Evolutionary conservation across 2,888 invertebrate genomes (phyloP), one percentile per base, ranked within the genome.

Genomic region (Pseudococcus longispinus): DNA sequence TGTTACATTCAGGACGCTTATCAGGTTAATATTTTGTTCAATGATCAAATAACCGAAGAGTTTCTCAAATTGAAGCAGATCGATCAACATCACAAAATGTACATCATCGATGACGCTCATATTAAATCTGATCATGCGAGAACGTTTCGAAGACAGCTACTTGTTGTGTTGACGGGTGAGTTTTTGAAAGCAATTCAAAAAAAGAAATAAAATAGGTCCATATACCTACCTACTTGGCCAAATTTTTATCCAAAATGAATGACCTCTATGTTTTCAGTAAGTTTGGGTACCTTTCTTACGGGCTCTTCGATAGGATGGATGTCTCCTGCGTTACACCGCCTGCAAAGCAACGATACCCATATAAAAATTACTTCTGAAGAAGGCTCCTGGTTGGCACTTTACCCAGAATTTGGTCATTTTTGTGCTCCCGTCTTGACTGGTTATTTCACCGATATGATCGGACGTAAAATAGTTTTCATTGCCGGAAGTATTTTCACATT

Each of bases 371-470:
- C 70, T 26, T 42, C 42, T 5, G 70, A 70, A 11, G 26, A 85
- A 74, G 85, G 44, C 18, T 74, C 70, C 0, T 44, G 42, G 42
- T 46, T 85, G 8, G 85, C 74, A 8, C 70, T 85, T 42, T 74
- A 74, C 44, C 51, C 85, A 18, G 85, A 85, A 46, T 46, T 74
- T 44, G 85, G 74, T 20, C 85, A 85, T 70, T 85, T 85, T 70
- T 44, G 65, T 2, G 85, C 74, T 42, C 85, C 85, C 9, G 23
- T 85, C n/a, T 70, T 70, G 32, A 44, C 44, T 18, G 85, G 85
- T 6, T 70, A 70, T 74, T 15, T 77, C 9, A 70, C 85, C 65
- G 85, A 85, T 23, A 18, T 26, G 29, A 29, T 74, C 46, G 85
- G 85, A 1, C 70, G 85, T 18, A 85, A 85, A 77, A 15, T 26